A percentile compares a stretch with the other conserved stretches of the same genome.
phyloP scores from a whole-genome alignment of 1,140 invertebrate species.

The Panagrolaimus sp. region DNA sequence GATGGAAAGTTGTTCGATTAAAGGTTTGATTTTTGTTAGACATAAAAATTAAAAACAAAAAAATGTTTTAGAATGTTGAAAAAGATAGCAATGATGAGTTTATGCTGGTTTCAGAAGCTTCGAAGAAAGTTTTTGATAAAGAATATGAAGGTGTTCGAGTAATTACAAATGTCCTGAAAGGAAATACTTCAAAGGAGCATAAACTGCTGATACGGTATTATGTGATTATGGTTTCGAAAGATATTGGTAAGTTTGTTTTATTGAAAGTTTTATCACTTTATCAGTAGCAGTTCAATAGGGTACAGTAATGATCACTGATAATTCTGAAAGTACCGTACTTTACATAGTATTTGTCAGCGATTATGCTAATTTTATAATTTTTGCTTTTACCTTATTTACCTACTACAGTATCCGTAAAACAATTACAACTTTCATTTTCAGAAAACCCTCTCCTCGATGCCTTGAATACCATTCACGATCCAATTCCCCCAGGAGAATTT shows the following conservation, averaged over 20 bases:
- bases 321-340: no score
- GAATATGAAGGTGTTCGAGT: conserved; percentile 15
- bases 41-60: conserved; percentile 8
- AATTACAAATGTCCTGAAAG: conserved; percentile 22
- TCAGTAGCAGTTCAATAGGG: no score
- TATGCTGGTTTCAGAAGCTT: conserved; percentile 53
- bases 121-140: conserved; percentile 28
- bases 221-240: conserved; percentile 39
- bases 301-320: no score
- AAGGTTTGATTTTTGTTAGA: conserved; percentile 35
- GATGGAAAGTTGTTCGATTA: conserved; percentile 49
- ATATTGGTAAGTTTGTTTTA: conserved; percentile 23
- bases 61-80: conserved; percentile 19
- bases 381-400: no score
- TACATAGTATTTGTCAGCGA: no score
- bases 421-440: no score
- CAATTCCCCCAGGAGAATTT: no score
- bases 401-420: no score
- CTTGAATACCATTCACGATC: no score
- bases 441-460: no score
- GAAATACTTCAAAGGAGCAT: conserved; percentile 17
- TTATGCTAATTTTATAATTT: no score
- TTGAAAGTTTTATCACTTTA: not conserved
- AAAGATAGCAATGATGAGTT: conserved; percentile 34
- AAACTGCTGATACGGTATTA: conserved; percentile 43